phyloP scores from a whole-genome alignment of 2,113 vertebrate species.

The Meles meles region DNA sequence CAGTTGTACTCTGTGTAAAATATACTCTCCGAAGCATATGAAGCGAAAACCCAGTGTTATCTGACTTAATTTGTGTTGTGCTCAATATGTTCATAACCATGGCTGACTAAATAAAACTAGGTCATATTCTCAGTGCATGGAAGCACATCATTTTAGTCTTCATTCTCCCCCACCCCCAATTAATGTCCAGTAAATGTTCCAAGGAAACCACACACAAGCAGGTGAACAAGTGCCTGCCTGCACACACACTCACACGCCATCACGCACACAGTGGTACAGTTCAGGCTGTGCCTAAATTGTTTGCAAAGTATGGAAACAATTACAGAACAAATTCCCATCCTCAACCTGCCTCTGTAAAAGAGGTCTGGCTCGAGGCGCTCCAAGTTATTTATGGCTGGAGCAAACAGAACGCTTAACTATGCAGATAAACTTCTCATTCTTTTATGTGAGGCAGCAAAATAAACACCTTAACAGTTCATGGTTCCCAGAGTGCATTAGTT shows the following conservation, averaged over 20 bases:
- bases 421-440: conserved; percentile 79
- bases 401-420: conserved; percentile 73
- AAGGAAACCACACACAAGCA: neutral
- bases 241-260: accelerated
- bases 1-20: neutral
- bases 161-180: neutral
- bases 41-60: neutral
- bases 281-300: neutral
- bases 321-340: conserved; percentile 60
- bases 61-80: neutral
- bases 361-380: neutral
- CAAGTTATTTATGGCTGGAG: conserved; percentile 70
- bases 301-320: conserved; percentile 66
- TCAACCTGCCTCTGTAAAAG: conserved; percentile 52
- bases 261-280: too few relatives aligned
- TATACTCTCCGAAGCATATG: neutral
- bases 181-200: neutral
- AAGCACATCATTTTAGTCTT: conserved; percentile 53
- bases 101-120: conserved; percentile 58
- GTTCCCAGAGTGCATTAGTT: conserved; percentile 81
- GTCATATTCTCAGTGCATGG: conserved; percentile 39
- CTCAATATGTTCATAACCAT: neutral
- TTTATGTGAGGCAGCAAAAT: conserved; percentile 77
- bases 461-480: conserved; percentile 80
- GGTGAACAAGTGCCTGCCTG: neutral